Percentiles rank a stretch among this genome's conserved stretches.
These are phyloP conservation scores for Mionectes macconnelli DNA, from an alignment of 2,113 vertebrate genomes.

Conservation along the genomic window DNA sequence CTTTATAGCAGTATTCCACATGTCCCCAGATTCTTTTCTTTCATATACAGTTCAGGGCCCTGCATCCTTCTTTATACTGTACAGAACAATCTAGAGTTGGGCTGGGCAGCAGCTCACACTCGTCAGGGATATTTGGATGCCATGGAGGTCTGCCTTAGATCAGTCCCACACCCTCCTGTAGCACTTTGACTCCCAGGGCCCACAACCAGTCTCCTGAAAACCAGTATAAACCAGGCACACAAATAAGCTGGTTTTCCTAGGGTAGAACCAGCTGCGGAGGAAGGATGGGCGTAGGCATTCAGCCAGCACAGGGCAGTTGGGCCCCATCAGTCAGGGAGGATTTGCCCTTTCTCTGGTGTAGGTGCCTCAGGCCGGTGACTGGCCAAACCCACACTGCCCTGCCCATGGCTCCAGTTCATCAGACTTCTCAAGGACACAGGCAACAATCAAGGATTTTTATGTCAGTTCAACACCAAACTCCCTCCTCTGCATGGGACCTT, in stretches of 20 bases:
- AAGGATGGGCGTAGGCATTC: rapidly evolving
- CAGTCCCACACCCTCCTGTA: rapidly evolving
- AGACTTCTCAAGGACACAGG: rapidly evolving
- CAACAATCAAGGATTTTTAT: rapidly evolving
- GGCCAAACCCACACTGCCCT: too few species aligned
- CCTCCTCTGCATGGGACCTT: rapidly evolving
- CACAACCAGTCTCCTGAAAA: too few species aligned
- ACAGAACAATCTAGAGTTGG: rapidly evolving
- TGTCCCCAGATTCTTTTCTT: not conserved
- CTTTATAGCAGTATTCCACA: not conserved
- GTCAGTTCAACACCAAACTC: rapidly evolving
- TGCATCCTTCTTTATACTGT: not conserved
- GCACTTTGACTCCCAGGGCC: not conserved
- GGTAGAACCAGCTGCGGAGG: not conserved
- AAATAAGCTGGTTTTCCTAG: not conserved
- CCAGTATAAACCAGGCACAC: rapidly evolving
- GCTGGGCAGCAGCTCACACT: not conserved
- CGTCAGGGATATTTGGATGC: rapidly evolving
- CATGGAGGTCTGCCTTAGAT: not conserved
- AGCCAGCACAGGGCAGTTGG: rapidly evolving
- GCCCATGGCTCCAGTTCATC: not conserved
- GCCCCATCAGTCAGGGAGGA: rapidly evolving
- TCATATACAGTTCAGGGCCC: not conserved
- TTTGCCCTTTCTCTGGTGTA: rapidly evolving
- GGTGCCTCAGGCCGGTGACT: rapidly evolving